These are phyloP conservation scores for Rhyacichthys aspro DNA, from an alignment of 2,797 vertebrate genomes.

Conservation along the genomic window DNA sequence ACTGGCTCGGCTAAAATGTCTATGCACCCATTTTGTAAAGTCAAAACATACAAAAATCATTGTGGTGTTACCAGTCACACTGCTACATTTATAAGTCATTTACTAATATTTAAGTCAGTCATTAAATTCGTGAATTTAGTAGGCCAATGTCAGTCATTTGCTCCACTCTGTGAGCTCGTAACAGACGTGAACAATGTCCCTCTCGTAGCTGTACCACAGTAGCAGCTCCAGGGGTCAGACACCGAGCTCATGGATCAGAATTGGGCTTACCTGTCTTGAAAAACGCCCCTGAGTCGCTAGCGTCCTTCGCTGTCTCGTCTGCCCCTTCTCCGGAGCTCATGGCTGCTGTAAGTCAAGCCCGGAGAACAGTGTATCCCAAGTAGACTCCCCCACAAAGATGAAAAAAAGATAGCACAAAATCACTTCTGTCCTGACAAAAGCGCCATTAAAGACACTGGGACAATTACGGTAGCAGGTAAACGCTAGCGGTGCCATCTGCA, in stretches of 20 bases:
- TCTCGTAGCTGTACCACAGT: conserved; percentile 22
- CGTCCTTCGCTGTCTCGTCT: conserved; percentile 93
- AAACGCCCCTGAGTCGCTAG: conserved; percentile 90
- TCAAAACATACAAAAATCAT: neutral
- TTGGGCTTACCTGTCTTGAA: conserved; percentile 90
- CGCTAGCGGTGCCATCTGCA: conserved; percentile 75
- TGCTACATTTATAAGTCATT: neutral
- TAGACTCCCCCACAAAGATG: conserved; percentile 46
- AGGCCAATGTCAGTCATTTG: neutral
- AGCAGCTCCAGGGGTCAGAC: conserved; percentile 43
- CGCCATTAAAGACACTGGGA: conserved; percentile 68
- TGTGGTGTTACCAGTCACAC: neutral
- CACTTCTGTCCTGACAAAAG: conserved; percentile 58
- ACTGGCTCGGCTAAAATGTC: conserved; percentile 29
- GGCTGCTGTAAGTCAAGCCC: conserved; percentile 70
- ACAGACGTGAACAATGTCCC: conserved; percentile 68
- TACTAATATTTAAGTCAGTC: neutral
- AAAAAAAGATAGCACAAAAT: conserved; percentile 51
- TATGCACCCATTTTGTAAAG: conserved; percentile 1
- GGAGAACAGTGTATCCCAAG: conserved; percentile 62
- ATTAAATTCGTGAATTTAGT: neutral
- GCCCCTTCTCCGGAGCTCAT: conserved; percentile 91
- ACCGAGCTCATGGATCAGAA: conserved; percentile 22
- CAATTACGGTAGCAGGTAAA: conserved; percentile 48
- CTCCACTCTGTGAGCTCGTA: conserved; percentile 16